These are phyloP conservation scores for Prunella strophiata DNA, from an alignment of 2,797 vertebrate species.

Conservation along the genomic window DNA sequence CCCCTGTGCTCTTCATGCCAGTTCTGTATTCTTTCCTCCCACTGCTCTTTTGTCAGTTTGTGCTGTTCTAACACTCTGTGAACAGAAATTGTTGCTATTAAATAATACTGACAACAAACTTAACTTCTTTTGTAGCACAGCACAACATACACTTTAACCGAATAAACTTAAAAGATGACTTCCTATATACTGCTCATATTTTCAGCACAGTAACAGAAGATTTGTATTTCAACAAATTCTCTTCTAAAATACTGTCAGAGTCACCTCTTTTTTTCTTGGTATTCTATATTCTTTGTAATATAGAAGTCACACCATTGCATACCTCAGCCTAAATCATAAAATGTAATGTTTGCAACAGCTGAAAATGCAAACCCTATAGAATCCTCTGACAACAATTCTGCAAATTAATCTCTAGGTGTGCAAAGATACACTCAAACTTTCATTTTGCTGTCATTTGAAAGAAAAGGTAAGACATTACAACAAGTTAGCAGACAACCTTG, in stretches of 20 bases:
- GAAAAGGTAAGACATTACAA: not conserved
- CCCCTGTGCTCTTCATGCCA: constrained; percentile 96
- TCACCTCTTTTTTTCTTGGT: not conserved
- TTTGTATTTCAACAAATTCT: not conserved
- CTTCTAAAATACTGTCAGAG: not conserved
- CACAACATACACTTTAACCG: not conserved
- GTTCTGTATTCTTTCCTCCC: constrained; percentile 97
- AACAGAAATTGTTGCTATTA: constrained; percentile 26
- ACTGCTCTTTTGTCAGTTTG: constrained; percentile 97
- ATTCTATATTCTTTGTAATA: not conserved
- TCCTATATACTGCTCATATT: not conserved
- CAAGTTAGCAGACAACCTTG: not conserved
- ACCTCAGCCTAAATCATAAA: not conserved
- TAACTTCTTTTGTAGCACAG: not conserved
- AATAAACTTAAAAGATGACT: not conserved
- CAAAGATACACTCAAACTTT: not conserved
- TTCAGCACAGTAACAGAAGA: not conserved
- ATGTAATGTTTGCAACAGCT: not conserved
- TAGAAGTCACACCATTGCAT: not conserved
- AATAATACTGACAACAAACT: not conserved
- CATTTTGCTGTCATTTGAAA: not conserved
- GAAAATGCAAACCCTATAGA: not conserved
- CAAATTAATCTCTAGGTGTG: not conserved
- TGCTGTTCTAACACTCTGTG: constrained; percentile 94
- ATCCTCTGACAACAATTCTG: not conserved